Evolutionary conservation across 1,140 invertebrate species (phyloP).

Genomic region (Penaeus indicus): DNA sequence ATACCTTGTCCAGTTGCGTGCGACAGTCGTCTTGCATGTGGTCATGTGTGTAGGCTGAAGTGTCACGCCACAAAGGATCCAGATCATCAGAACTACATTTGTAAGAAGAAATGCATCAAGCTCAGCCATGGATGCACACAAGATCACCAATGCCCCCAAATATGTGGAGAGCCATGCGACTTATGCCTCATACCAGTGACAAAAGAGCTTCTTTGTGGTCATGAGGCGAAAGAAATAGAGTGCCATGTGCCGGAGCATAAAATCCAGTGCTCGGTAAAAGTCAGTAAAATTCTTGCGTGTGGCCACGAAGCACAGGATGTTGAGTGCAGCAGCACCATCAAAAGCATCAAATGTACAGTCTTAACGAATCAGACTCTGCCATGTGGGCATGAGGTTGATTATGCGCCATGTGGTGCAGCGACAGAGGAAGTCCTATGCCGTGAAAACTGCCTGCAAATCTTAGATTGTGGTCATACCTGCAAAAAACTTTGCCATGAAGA

Average conservation of each 20-base stretch:
- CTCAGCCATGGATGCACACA: neutral
- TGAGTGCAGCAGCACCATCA: too few species aligned
- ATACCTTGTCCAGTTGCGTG: constrained; percentile 28
- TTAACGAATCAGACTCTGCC: neutral
- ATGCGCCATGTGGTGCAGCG: too few species aligned
- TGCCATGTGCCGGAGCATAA: too few species aligned
- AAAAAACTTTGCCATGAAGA: constrained; percentile 2
- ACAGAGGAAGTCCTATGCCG: constrained; percentile 31
- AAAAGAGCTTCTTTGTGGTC: constrained; percentile 31
- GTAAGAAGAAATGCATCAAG: neutral
- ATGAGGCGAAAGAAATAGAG: neutral
- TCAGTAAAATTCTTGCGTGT: too few species aligned
- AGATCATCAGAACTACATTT: constrained; percentile 24
- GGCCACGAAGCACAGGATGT: too few species aligned
- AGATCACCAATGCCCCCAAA: constrained; percentile 34
- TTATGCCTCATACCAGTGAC: constrained; percentile 16
- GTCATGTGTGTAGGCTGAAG: constrained; percentile 21
- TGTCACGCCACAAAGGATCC: constrained; percentile 47
- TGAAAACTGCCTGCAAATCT: constrained; percentile 45
- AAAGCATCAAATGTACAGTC: constrained; percentile 1
- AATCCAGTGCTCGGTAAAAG: neutral
- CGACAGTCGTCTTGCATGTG: constrained; percentile 37
- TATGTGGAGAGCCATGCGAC: constrained; percentile 2
- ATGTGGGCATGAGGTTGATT: constrained; percentile 33
- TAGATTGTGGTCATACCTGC: constrained; percentile 65